These are phyloP conservation scores for Lepidocyrtinus sp. DNA, from an alignment of 2,888 invertebrate species.

Conservation along the genomic window DNA sequence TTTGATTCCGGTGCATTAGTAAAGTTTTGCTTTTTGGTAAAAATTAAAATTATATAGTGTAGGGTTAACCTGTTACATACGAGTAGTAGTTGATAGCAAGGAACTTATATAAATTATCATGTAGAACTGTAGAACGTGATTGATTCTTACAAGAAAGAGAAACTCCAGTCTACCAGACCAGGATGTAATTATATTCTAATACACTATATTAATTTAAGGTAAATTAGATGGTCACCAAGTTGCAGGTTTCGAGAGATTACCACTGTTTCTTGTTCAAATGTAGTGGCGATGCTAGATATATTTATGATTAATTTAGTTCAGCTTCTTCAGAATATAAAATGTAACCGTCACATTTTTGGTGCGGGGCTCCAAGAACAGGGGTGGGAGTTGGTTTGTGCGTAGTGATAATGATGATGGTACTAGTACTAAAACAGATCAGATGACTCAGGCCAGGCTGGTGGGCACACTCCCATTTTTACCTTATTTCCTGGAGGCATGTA, in stretches of 20 bases:
- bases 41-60: too few relatives aligned
- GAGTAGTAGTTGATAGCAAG: too few relatives aligned
- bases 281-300: background rate
- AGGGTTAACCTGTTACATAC: too few relatives aligned
- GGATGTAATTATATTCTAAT: background rate
- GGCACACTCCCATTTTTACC: constrained; percentile 67
- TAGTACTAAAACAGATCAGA: constrained; percentile 64
- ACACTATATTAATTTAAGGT: constrained; percentile 33
- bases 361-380: background rate
- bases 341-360: constrained; percentile 1
- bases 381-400: background rate
- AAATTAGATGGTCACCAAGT: constrained; percentile 60
- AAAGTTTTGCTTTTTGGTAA: too few relatives aligned
- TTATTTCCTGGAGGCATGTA: constrained; percentile 73
- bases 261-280: background rate
- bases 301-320: background rate
- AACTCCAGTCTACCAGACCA: background rate
- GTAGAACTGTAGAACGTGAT: background rate
- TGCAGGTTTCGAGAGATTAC: constrained; percentile 55
- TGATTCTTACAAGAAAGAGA: background rate
- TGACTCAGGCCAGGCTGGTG: constrained; percentile 64
- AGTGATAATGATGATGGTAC: constrained; percentile 17
- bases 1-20: too few relatives aligned
- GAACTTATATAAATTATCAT: constrained; percentile 8
- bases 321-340: background rate